Evolutionary conservation across 2,888 invertebrate species (phyloP), one percentile per base, ranked within the genome.

Genomic region (Zonitis immaculata): DNA sequence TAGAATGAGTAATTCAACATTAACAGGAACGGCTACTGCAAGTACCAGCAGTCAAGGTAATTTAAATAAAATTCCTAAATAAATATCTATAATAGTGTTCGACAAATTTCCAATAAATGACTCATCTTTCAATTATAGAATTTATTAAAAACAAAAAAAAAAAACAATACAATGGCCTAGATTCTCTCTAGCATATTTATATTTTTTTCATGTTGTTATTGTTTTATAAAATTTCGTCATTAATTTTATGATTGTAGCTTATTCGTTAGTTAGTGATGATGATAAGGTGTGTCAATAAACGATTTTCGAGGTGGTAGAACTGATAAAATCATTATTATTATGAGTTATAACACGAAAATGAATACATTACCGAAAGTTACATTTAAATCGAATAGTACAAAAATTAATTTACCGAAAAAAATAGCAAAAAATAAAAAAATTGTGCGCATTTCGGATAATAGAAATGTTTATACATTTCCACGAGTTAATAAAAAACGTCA

Each of bases 11-110:
- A 70, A 70, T 50, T 75, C 78, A 52, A 77, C 78, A 46, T 78
- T 78, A 27, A 76, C 78, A 11, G 78, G 76, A 57, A 77, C 77
- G 42, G 65, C 75, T 46, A 72, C 72, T 44, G 77, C 76, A 51
- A 75, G 75, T 60, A 65, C 70, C 52, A 73, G 73, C 50, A 77
- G 76, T 67, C 78, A 78, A 75, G 78, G 79, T 78, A 71, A 74
- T 75, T 63, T 50, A 25, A 25, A 25, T 6, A 25, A 3, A 25
- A 25, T 6, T 25, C 25, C 6, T 6, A 6, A 6, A 32, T 32
- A 32, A 32, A 32, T 32, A 32, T 32, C 14, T 32, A 28, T 28
- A 28, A 28, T 28, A 3, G 28, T 28, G 2, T 28, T 28, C 28
- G 28, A 28, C n/a, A 28, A 28, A 28, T 28, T 28, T 28, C 28